Conservation (phyloP, 1,140 invertebrate genomes). For the roundworm (Caenorhabditis elegans) region DNA sequence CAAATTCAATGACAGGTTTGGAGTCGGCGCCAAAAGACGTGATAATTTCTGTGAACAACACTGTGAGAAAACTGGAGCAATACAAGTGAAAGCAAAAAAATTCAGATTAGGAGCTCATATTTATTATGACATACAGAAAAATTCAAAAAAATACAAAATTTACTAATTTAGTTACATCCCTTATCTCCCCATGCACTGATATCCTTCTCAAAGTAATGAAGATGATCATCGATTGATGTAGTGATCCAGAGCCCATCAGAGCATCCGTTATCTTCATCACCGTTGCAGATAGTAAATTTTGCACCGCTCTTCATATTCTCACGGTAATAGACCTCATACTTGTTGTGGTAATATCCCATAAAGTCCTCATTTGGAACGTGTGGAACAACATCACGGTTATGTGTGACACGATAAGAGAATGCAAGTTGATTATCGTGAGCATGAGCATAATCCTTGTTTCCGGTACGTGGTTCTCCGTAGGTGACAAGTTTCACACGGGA, state of each 20-base stretch:
- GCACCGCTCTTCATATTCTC: conserved; percentile 47
- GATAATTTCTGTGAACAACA: no score
- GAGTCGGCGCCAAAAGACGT: no score
- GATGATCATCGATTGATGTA: conserved; percentile 42
- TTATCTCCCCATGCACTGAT: conserved; percentile 40
- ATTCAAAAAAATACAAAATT: not conserved
- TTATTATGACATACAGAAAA: not conserved
- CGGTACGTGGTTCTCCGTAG: conserved; percentile 57
- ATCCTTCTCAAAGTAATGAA: conserved; percentile 43
- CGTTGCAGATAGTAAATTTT: not conserved
- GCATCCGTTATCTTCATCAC: conserved; percentile 30
- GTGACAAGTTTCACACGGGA: conserved; percentile 52
- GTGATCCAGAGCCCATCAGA: conserved; percentile 30
- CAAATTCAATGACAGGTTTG: no score
- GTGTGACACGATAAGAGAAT: conserved; percentile 49
- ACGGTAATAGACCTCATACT: conserved; percentile 56
- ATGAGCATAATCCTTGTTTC: conserved; percentile 49
- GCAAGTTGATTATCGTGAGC: conserved; percentile 51
- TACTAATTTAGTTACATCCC: not conserved
- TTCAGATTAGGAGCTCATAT: not conserved
- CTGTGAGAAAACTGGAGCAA: no score
- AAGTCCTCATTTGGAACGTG: conserved; percentile 55
- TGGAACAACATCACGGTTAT: conserved; percentile 51
- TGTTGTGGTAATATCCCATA: conserved; percentile 53
- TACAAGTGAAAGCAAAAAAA: no score